Evolutionary conservation across 1,140 invertebrate species (phyloP), one percentile per base, ranked within the genome.

Genomic region (Pseudomyrmex pallidus): DNA sequence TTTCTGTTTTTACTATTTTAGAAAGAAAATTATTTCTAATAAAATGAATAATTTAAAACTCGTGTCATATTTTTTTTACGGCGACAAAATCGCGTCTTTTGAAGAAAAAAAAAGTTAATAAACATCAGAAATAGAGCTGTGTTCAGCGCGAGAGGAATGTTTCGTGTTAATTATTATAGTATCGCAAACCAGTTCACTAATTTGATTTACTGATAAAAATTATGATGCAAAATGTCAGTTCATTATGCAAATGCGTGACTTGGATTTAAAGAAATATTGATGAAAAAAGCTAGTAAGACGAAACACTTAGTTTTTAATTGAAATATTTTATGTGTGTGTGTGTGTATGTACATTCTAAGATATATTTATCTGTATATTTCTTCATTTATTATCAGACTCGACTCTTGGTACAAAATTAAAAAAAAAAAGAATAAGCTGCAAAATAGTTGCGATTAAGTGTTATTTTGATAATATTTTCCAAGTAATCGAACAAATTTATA

Each of bases 381-480:
- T 77, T 8, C 35, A 2, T 20, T 46, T 50, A 15, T 68, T 13
- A 35, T 64, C 68, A 48, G 20, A 22, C 20, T 22, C 25, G 9
- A 9, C 35, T 52, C 3, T 35, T 7, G 35, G 35, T 35, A 7
- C 1, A 35, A 48, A 77, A 20, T 20, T 1, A 2, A 8, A 22
- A 35, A 57, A 57, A 68, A 59, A 68, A 67, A 15, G 1, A 46
- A 66, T 56, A 9, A 56, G 25, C 10, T 25, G 12, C 25, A n/a
- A 48, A 20, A 13, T 15, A 44, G 25, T 46, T 62, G 13, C 35
- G 9, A 57, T 78, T 78, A 77, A 77, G 63, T 70, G 15, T 78
- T 48, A 78, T 59, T 70, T 68, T 70, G 13, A 70, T 48, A 78
- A 57, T 25, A 59, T 12, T 25, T 46, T 57, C 20, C 44, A 52